Percentiles rank a stretch among this genome's conserved stretches.
Evolutionary conservation across 1,140 invertebrate genomes (phyloP).

Genomic region (Drosophila bipectinata): DNA sequence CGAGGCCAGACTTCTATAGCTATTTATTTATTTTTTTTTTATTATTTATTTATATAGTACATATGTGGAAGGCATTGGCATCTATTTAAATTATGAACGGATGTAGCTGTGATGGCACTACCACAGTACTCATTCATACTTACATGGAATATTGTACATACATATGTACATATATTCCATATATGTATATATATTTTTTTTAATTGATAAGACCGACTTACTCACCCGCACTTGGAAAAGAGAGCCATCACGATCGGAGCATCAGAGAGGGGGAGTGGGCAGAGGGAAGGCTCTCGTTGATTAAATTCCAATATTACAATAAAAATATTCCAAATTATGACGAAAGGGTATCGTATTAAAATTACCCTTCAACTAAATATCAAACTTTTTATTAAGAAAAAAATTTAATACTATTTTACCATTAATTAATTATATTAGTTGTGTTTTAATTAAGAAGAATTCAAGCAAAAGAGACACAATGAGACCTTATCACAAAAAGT

Average conservation of each 20-base stretch:
- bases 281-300: slow-evolving; percentile 2
- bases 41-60: background rate
- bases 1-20: slow-evolving; percentile 2
- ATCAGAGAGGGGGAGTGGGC: background rate
- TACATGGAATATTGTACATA: background rate
- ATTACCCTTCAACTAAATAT: background rate
- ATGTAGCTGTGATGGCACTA: slow-evolving; percentile 10
- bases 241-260: background rate
- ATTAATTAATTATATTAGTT: too few species aligned
- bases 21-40: background rate
- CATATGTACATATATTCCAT: background rate
- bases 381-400: background rate
- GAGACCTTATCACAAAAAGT: too few species aligned
- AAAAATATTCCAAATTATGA: background rate
- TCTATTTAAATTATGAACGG: slow-evolving; percentile 12
- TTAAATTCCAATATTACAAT: slow-evolving; percentile 44
- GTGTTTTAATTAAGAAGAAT: too few species aligned
- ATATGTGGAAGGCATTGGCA: slow-evolving; percentile 36
- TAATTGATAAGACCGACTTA: slow-evolving; percentile 40
- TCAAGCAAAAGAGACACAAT: too few species aligned
- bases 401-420: too few species aligned
- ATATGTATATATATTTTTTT: background rate
- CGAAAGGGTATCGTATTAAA: background rate
- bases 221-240: slow-evolving; percentile 26
- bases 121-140: background rate